These are phyloP conservation scores for Nibea albiflora DNA, from an alignment of 2,113 vertebrate species.

Conservation along the genomic window DNA sequence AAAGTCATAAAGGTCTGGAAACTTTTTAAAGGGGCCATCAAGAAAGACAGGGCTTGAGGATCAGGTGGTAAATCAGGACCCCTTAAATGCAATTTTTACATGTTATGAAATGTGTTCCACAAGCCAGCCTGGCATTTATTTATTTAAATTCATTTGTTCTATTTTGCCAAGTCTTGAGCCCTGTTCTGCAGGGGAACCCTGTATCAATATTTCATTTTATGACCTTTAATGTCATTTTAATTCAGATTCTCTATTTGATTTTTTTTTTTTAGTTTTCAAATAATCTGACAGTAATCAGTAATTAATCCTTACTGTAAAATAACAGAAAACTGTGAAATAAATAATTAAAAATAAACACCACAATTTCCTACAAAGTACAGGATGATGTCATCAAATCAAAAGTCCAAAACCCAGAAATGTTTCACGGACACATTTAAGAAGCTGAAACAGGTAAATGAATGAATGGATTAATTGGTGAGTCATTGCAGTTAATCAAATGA, in stretches of 20 bases:
- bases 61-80: no score
- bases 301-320: neutral
- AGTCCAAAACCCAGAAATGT: neutral
- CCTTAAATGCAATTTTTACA: neutral
- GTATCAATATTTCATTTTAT: no score
- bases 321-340: neutral
- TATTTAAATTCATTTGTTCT: no score
- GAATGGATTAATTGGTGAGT: neutral
- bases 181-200: neutral
- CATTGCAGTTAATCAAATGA: neutral
- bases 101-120: no score
- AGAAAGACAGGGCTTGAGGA: no score
- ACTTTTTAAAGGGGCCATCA: no score
- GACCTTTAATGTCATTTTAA: neutral
- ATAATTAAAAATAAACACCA: neutral
- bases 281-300: no score
- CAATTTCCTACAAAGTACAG: neutral
- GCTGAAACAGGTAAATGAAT: neutral
- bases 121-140: neutral
- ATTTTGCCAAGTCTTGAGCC: neutral
- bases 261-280: no score
- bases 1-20: no score
- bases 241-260: neutral
- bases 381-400: neutral
- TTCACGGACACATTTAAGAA: neutral